phyloP scores from a whole-genome alignment of 2,113 vertebrate species.

The Eonycteris spelaea region DNA sequence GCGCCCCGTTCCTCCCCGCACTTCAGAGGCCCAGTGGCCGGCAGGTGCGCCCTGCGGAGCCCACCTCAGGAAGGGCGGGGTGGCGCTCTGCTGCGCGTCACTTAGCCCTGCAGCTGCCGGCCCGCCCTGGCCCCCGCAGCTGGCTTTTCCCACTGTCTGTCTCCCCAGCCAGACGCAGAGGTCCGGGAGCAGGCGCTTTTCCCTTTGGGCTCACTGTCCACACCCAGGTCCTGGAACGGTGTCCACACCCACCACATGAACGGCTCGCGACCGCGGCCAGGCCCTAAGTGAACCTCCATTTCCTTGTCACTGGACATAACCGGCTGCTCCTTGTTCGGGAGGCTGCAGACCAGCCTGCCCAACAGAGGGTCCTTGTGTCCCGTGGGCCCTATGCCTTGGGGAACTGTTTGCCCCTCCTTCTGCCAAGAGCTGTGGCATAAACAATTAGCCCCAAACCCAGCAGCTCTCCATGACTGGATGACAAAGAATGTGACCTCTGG shows the following conservation, averaged over 20 bases:
- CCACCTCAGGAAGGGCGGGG: not conserved
- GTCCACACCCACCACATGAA: not conserved
- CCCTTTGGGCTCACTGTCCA: not conserved
- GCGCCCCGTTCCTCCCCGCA: not conserved
- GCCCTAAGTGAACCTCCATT: fast-evolving
- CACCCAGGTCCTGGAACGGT: not conserved
- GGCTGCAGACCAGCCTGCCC: not conserved
- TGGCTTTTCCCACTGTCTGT: not conserved
- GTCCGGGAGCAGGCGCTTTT: not conserved
- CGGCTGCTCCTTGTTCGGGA: not conserved
- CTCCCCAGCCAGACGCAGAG: not conserved
- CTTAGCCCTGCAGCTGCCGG: fast-evolving
- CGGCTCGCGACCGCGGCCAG: not conserved
- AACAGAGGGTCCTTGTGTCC: not conserved
- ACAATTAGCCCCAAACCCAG: not conserved
- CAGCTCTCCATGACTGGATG: not conserved
- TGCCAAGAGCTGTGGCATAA: not conserved
- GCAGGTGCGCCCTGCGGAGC: fast-evolving
- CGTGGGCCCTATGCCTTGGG: not conserved
- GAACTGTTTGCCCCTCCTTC: not conserved
- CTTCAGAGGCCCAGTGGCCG: too few relatives aligned
- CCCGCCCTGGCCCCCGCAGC: not conserved
- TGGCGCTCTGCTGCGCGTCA: not conserved
- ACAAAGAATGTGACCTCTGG: not conserved
- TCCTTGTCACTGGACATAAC: not conserved